Conservation (phyloP, 1,140 invertebrate genomes). For the Caenorhabditis tropicalis region DNA sequence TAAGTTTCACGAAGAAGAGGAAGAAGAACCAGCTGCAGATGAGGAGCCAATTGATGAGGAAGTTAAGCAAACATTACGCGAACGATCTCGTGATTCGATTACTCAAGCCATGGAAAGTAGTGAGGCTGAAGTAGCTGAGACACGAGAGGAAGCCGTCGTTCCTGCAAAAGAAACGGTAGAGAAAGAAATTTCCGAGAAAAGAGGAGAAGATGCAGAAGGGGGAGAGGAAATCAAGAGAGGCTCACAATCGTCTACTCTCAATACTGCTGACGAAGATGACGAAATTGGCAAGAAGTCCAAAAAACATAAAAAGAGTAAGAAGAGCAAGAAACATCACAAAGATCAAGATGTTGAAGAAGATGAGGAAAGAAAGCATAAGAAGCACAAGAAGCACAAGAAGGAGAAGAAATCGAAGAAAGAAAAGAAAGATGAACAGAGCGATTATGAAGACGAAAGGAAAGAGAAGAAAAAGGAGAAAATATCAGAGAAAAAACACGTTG, state of each 20-base stretch:
- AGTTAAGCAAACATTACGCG: not conserved
- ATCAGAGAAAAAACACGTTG: not conserved
- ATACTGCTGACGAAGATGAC: slow-evolving; percentile 19
- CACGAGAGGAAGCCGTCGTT: not conserved
- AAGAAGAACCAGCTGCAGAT: slow-evolving; percentile 1
- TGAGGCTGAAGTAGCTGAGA: slow-evolving; percentile 28
- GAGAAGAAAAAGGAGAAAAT: not conserved
- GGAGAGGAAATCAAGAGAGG: not conserved
- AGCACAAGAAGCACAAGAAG: slow-evolving; percentile 54
- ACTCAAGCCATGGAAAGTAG: slow-evolving; percentile 10
- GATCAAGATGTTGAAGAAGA: not conserved
- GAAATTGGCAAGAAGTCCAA: not conserved
- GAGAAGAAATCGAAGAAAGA: slow-evolving; percentile 52
- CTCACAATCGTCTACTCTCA: not conserved
- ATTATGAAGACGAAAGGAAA: slow-evolving; percentile 45
- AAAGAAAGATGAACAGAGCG: slow-evolving; percentile 20
- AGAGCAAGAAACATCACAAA: not conserved
- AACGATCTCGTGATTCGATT: not conserved
- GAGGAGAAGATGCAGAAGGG: not conserved
- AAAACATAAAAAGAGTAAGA: not conserved
- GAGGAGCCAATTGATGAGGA: slow-evolving; percentile 17
- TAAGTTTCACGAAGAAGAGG: not conserved
- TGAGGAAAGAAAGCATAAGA: slow-evolving; percentile 25
- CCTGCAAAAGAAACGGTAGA: not conserved
- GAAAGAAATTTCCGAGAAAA: not conserved